These are phyloP conservation scores for Melinaea menophilus DNA, from an alignment of 2,888 invertebrate species.

Conservation along the genomic window DNA sequence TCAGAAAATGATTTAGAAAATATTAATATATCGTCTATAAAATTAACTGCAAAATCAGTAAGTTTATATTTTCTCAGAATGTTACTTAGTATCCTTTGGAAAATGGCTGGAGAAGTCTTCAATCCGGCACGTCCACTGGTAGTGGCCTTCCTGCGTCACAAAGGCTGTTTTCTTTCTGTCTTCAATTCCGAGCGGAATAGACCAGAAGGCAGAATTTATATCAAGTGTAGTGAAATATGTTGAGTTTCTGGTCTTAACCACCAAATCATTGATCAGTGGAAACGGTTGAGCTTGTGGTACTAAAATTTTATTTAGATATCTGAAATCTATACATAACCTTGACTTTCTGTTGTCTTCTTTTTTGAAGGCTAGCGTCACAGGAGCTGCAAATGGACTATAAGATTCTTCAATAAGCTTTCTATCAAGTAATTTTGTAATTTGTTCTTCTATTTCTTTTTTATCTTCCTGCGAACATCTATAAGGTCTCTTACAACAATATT, in stretches of 20 bases:
- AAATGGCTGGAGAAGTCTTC: slow-evolving; percentile 11
- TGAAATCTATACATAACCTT: slow-evolving; percentile 40
- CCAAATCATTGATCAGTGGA: slow-evolving; percentile 43
- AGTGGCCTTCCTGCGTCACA: slow-evolving; percentile 24
- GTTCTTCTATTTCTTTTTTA: slow-evolving; percentile 20
- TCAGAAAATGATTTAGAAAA: slow-evolving; percentile 33
- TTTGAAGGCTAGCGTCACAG: slow-evolving; percentile 24
- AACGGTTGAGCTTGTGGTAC: slow-evolving; percentile 44
- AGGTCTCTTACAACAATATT: slow-evolving; percentile 33
- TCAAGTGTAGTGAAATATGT: slow-evolving; percentile 43
- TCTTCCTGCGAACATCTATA: slow-evolving; percentile 8
- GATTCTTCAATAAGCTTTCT: not conserved
- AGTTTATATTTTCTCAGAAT: slow-evolving; percentile 16
- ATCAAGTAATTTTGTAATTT: slow-evolving; percentile 7
- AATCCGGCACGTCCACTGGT: slow-evolving; percentile 35
- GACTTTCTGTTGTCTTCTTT: slow-evolving; percentile 33
- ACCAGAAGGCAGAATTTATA: slow-evolving; percentile 51
- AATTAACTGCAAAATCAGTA: slow-evolving; percentile 18
- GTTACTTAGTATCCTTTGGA: slow-evolving; percentile 10
- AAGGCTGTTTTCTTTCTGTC: slow-evolving; percentile 40
- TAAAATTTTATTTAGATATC: slow-evolving; percentile 42
- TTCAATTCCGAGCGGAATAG: slow-evolving; percentile 41
- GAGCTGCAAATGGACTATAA: not conserved
- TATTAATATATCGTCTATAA: slow-evolving; percentile 27
- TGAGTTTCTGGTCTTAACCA: slow-evolving; percentile 43